Base-by-base conservation (phyloP, 2,797 vertebrate genomes). In the Saxicola maurus region DNA sequence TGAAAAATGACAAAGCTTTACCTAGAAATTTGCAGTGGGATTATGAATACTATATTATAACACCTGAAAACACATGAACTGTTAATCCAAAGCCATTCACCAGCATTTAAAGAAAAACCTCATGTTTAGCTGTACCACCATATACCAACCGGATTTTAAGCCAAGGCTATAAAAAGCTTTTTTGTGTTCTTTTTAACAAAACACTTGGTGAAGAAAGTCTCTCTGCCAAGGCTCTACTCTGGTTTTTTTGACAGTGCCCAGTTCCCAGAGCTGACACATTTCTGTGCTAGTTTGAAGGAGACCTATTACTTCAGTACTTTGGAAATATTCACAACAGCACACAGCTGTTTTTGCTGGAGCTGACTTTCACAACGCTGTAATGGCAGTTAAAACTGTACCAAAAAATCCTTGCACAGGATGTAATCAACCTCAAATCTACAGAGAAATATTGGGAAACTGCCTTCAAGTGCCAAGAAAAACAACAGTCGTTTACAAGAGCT, bases 331-430 rank as follows among this genome's bases (percentile, higher is more conserved):
- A 67, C 80, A 89, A 88, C 11, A 80, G 53, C 69, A 62, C 76
- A 81, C 95, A 96, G 96, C 90, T 96, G 95, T 71, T 91, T 94
- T 94, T 2, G 0, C 78, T 76, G 79, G 81, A 86, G 74, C 89
- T 8, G 66, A 27, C 83, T 96, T 97, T 87, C 91, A 80, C 82
- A 95, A 94, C 90, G 75, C 66, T 81, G 68, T 27, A 86, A 60
- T 55, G 82, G 93, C 94, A 93, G 91, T 86, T 93, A 96, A 93
- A 96, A 77, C 74, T 65, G 69, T 62, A 88, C 90, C 65, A 82
- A 86, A 96, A 96, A 95, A 96, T 95, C 93, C 94, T 90, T 81
- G 85, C 92, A 95, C 96, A 96, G 96, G 95, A 98, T 96, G 96
- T 95, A 96, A 96, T 96, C 96, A 95, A 83, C 95, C 93, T 95